A percentile compares a stretch with the other conserved stretches of the same genome.
Conservation (phyloP, 1,140 invertebrate genomes). For the Cepaea nemoralis region DNA sequence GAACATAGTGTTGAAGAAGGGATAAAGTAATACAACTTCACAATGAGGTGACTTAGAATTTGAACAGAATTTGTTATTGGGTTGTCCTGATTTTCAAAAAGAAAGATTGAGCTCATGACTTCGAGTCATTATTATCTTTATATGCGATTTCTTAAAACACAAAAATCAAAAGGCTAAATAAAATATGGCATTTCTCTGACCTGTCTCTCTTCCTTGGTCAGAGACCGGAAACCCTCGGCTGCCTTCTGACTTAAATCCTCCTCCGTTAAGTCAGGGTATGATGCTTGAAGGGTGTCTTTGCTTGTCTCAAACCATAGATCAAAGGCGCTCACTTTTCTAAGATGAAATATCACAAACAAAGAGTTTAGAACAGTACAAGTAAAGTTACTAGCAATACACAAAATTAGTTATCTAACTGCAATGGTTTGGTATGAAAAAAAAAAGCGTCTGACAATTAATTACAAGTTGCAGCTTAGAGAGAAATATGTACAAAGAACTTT, state of each 20-base stretch:
- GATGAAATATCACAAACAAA: constrained; percentile 1
- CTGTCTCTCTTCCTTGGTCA: constrained; percentile 66
- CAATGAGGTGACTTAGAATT: background rate
- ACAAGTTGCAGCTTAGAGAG: no score
- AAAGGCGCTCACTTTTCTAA: constrained; percentile 59
- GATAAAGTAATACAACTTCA: background rate
- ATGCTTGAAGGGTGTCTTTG: constrained; percentile 51
- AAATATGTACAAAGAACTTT: no score
- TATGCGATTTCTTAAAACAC: background rate
- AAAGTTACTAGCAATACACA: no score
- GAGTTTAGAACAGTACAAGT: background rate
- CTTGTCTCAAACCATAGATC: constrained; percentile 64
- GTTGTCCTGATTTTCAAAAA: background rate
- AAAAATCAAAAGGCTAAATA: background rate
- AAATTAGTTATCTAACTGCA: no score
- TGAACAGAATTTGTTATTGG: background rate
- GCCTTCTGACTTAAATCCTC: constrained; percentile 59
- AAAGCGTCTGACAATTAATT: no score
- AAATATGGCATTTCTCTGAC: constrained; percentile 42
- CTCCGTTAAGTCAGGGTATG: constrained; percentile 56
- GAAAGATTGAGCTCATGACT: background rate
- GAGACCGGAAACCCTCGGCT: constrained; percentile 57
- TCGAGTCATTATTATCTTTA: background rate
- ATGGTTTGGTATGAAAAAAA: no score
- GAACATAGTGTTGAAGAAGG: no score